A percentile compares a stretch with the other conserved stretches of the same genome.
These are phyloP conservation scores for Venustoraphidia nigricollis DNA, from an alignment of 2,888 invertebrate species.

Conservation along the genomic window DNA sequence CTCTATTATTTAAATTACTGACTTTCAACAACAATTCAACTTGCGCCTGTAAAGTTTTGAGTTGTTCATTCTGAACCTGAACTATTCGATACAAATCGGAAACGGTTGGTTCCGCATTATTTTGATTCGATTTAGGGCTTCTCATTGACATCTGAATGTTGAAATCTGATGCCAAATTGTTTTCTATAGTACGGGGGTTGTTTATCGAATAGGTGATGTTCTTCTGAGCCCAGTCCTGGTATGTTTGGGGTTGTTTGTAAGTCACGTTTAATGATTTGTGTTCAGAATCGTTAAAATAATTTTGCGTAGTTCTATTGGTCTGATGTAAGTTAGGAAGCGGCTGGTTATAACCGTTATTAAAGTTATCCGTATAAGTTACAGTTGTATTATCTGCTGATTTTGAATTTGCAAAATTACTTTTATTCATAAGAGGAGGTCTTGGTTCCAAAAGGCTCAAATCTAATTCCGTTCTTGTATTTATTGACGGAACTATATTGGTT, in stretches of 20 bases:
- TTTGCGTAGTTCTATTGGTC: no score
- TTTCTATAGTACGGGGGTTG: no score
- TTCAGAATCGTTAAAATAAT: no score
- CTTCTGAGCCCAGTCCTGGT: no score
- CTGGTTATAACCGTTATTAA: neutral
- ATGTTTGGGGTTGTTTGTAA: no score
- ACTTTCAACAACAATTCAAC: constrained; percentile 37
- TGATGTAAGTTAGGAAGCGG: no score
- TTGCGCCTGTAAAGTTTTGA: constrained; percentile 45
- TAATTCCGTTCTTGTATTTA: neutral
- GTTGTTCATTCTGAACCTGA: constrained; percentile 49
- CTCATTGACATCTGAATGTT: no score
- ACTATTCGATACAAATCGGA: constrained; percentile 47
- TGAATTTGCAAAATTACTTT: neutral
- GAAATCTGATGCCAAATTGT: no score
- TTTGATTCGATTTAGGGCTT: no score
- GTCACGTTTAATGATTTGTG: no score
- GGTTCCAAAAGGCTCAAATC: constrained; percentile 1
- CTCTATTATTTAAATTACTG: constrained; percentile 2
- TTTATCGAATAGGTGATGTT: no score
- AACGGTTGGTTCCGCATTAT: constrained; percentile 35
- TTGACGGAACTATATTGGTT: no score
- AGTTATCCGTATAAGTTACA: neutral
- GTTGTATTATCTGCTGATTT: neutral
- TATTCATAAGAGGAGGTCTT: neutral